Evolutionary conservation across 35 echinoderm and acorn worm genomes (phyloP), one percentile per base, ranked within the genome.

Genomic region (Heliocidaris erythrogramma): DNA sequence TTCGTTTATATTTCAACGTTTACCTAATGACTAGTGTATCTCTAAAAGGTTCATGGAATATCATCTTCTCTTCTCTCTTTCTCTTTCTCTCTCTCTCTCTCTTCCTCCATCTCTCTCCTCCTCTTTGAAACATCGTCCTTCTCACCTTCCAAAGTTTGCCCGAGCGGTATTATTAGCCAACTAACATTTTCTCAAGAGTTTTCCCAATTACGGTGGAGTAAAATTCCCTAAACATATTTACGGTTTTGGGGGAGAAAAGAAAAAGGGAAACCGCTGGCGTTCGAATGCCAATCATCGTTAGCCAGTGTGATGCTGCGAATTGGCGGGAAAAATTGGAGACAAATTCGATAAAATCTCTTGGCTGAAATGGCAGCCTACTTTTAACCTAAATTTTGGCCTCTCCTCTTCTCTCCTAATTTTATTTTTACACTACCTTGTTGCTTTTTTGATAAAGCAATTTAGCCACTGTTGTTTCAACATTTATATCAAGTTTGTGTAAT

Each of bases 151-250:
- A 18, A 78, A 78, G 65, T 21, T 27, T 78, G 21, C 65, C 65
- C 65, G 21, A 4, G 7, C 65, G 8, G 65, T 29, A 27, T 78
- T 47, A 89, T 47, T 89, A 48, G 29, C 87, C 31, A 89, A 89
- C 47, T 89, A 89, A 89, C 87, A 89, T 89, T 89, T 86, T 89
- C 30, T 89, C 87, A 89, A 24, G 31, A 32, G 12, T 88, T 48
- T 24, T n/a, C 31, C 87, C 87, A 89, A 32, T 48, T 89, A 47
- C 87, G 87, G 29, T 6, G 4, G 87, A 27, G 17, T 32, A 48
- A 89, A 89, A 89, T 48, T 89, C 87, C 87, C 87, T 89, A 89
- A 89, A 89, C 87, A 89, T 89, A 89, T 89, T 89, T 89, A 48
- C 47, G 27, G 7, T 78, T 78, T 78, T 78, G 9, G 9, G 53